phyloP scores from a whole-genome alignment of 2,113 vertebrate species.

The Carettochelys insculpta region DNA sequence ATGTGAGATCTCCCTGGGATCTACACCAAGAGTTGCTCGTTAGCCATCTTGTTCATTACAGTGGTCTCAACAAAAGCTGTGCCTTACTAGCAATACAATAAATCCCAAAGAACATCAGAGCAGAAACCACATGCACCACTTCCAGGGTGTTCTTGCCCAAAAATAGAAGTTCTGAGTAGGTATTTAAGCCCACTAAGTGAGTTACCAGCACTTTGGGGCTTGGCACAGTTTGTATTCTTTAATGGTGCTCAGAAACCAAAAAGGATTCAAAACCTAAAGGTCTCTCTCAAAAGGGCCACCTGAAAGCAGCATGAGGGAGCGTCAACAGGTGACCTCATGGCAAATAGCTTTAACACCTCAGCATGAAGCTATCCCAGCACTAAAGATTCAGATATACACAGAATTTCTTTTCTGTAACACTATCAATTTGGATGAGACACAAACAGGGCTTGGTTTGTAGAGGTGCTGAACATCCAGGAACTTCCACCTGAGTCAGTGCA shows the following conservation, averaged over 20 bases:
- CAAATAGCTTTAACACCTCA: neutral
- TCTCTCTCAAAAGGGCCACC: neutral
- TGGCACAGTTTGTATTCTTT: neutral
- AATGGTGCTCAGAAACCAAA: neutral
- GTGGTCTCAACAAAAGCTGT: neutral
- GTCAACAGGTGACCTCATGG: neutral
- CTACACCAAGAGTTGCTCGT: neutral
- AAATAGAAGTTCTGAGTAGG: neutral
- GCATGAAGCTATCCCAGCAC: neutral
- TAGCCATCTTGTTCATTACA: neutral
- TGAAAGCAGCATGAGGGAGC: fast-evolving
- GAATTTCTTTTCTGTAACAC: neutral
- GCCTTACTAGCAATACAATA: neutral
- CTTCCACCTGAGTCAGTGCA: neutral
- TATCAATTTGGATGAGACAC: neutral
- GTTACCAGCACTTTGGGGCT: neutral
- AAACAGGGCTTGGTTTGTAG: neutral
- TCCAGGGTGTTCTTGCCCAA: neutral
- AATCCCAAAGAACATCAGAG: neutral
- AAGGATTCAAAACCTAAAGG: neutral
- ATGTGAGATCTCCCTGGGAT: constrained; percentile 1
- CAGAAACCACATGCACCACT: neutral
- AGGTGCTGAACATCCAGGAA: neutral
- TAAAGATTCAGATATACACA: neutral
- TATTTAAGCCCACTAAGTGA: neutral